These are phyloP conservation scores for Craterocephalus amniculus DNA, from an alignment of 2,797 vertebrate genomes.

Conservation along the genomic window DNA sequence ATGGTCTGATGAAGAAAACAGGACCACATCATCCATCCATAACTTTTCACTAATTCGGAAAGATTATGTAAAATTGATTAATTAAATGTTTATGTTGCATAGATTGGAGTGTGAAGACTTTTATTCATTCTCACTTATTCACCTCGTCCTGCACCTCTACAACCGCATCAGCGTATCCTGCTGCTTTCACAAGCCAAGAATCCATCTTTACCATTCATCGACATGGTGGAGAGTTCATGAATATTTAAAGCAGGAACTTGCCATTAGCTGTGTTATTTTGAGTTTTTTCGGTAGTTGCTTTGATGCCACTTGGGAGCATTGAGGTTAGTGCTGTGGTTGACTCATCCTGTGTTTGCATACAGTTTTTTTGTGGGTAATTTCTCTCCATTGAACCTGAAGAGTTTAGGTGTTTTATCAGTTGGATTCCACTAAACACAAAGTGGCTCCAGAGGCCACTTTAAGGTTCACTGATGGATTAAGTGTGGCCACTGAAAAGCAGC, in stretches of 20 bases:
- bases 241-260: neutral
- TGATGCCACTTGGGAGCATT: conserved; percentile 1
- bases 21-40: too few species aligned
- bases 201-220: neutral
- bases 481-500: conserved; percentile 1
- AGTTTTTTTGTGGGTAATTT: neutral
- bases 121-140: too few species aligned
- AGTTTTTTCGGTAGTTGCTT: neutral
- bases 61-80: too few species aligned
- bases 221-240: neutral
- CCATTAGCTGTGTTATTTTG: neutral
- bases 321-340: neutral
- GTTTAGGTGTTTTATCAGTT: neutral
- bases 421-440: neutral
- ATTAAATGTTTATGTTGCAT: too few species aligned
- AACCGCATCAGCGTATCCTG: too few species aligned
- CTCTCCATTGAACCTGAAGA: conserved; percentile 7
- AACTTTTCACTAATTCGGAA: too few species aligned
- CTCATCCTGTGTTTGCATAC: neutral
- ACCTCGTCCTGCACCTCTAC: too few species aligned
- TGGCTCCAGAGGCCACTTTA: neutral
- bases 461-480: conserved; percentile 6
- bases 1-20: too few species aligned
- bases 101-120: too few species aligned
- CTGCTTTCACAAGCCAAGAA: too few species aligned